phyloP scores from a whole-genome alignment of 2,797 vertebrate species.

The Squalus acanthias region DNA sequence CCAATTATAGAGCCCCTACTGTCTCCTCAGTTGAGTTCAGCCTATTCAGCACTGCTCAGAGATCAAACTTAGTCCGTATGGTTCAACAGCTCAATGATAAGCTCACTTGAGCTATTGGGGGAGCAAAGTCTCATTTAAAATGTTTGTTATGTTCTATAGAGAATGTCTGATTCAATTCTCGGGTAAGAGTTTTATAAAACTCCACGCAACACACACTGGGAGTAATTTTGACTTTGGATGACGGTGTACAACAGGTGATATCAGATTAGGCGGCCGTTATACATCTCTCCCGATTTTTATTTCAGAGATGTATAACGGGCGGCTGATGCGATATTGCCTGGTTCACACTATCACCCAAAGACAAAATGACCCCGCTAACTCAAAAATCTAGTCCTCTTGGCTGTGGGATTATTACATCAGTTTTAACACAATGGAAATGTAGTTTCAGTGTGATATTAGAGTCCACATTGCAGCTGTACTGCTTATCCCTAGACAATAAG shows the following conservation, averaged over 20 bases:
- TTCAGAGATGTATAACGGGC: neutral
- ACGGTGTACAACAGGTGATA: no score
- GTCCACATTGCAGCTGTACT: neutral
- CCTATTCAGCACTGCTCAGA: neutral
- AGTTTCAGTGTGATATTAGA: conserved; percentile 4
- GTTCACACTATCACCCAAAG: neutral
- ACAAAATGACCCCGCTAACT: neutral
- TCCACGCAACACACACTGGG: neutral
- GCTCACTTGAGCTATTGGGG: neutral
- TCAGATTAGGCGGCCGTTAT: neutral
- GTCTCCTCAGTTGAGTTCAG: neutral
- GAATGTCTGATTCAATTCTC: neutral
- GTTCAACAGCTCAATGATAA: neutral
- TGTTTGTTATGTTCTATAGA: neutral
- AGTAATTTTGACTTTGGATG: neutral
- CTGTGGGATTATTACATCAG: neutral
- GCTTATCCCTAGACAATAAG: conserved; percentile 30
- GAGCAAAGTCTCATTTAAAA: neutral
- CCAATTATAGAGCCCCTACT: neutral
- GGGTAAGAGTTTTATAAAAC: neutral
- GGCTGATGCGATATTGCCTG: neutral
- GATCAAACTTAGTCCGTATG: neutral
- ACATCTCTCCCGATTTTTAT: neutral
- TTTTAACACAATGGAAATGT: neutral
- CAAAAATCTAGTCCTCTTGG: neutral